Evolutionary conservation across 2,888 invertebrate genomes (phyloP), one percentile per base, ranked within the genome.

Genomic region (Lasioglossum oenotherae): DNA sequence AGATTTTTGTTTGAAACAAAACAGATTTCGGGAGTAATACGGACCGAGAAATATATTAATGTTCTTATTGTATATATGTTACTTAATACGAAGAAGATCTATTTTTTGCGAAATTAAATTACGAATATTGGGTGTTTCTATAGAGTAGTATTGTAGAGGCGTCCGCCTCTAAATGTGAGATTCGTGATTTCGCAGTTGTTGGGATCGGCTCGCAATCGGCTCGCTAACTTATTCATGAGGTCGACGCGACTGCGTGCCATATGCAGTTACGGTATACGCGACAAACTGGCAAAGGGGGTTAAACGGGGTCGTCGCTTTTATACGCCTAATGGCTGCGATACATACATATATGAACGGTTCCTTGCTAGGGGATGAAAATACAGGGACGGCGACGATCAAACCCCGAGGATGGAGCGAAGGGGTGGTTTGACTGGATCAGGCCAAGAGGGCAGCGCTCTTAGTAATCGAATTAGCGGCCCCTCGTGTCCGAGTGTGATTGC

Each of bases 401-500:
- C 23, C 19, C 0, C 74, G 67, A 80, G 69, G 74, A 64, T 35
- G 74, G 60, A 64, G 78, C 75, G 73, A 71, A 67, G 78, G 88
- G 88, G 86, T 81, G 83, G 85, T 81, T 88, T 72, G 80, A 84
- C 84, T 79, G 88, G 86, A 86, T 88, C 86, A 79, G 88, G 88
- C 83, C 89, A 91, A 89, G 81, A 89, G 91, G 90, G 91, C 85
- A 88, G 86, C 89, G 92, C 92, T 93, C 89, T 92, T 89, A 81
- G 93, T 94, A 94, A 94, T 94, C 93, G 94, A 94, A 94, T 94
- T 94, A 94, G 92, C 90, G 91, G 91, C 93, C 94, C 94, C 93
- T 93, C 91, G 91, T 92, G 93, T 93, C 92, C 94, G 92, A 93
- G 93, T 94, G 94, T 94, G 94, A 94, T 94, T 94, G 94, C 94